Conservation (phyloP, 2,888 invertebrate genomes). For the Sceliomorpha sp. region DNA sequence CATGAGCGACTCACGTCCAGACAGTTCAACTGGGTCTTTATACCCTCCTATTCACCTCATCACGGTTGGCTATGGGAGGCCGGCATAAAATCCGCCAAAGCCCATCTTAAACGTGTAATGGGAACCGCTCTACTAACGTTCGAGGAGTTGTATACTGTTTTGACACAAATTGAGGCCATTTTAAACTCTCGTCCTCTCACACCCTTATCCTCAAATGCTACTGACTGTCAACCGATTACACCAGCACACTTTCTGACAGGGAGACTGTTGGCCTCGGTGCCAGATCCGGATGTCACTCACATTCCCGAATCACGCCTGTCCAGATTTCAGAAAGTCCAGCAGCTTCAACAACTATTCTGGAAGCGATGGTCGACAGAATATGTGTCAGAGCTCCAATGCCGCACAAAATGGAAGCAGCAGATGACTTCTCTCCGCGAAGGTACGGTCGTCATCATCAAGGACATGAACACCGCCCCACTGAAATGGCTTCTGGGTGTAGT, state of each 20-base stretch:
- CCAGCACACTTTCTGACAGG: constrained; percentile 70
- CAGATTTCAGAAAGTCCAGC: constrained; percentile 57
- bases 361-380: constrained; percentile 60
- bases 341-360: constrained; percentile 55
- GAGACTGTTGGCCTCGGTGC: constrained; percentile 51
- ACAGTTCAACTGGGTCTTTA: constrained; percentile 11
- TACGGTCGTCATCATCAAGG: too few species aligned
- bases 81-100: constrained; percentile 24
- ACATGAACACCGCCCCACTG: too few species aligned
- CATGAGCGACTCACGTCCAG: neutral
- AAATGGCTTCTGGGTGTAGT: too few species aligned
- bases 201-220: constrained; percentile 4
- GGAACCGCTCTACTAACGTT: constrained; percentile 12
- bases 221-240: constrained; percentile 43
- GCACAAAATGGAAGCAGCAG: constrained; percentile 58
- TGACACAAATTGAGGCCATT: constrained; percentile 20
- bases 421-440: too few species aligned
- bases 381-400: constrained; percentile 54
- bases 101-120: constrained; percentile 23
- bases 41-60: constrained; percentile 20
- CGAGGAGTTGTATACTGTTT: constrained; percentile 23
- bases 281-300: constrained; percentile 56
- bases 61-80: constrained; percentile 27
- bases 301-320: constrained; percentile 36
- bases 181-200: constrained; percentile 11